These are phyloP conservation scores for Plebejus anna DNA, from an alignment of 2,888 invertebrate genomes.

Conservation along the genomic window DNA sequence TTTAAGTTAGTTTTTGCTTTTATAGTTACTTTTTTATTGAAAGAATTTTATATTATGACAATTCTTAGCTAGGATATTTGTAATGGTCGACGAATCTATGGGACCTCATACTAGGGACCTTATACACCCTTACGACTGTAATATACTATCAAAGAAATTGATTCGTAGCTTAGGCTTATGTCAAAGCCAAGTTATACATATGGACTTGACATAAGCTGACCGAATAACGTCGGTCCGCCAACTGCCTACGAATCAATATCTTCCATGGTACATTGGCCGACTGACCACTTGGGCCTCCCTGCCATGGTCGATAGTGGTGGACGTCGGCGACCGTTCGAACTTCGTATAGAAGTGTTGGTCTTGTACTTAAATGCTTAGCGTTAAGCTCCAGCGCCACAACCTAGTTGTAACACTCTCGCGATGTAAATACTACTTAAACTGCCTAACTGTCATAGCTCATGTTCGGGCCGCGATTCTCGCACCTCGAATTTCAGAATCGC, in stretches of 20 bases:
- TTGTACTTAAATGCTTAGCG: slow-evolving; percentile 20
- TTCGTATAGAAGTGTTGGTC: background rate
- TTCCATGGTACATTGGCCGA: background rate
- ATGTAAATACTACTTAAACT: background rate
- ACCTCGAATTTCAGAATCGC: background rate
- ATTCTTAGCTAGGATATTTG: background rate
- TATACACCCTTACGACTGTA: background rate
- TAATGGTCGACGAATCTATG: background rate
- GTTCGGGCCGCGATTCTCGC: background rate
- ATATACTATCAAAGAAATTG: background rate
- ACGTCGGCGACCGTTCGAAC: background rate
- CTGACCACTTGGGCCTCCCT: background rate
- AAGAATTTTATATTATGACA: slow-evolving; percentile 10
- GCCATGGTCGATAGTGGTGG: background rate
- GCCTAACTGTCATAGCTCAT: background rate
- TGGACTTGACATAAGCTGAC: background rate
- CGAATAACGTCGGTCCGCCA: background rate
- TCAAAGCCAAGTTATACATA: too few species aligned
- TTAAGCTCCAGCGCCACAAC: background rate
- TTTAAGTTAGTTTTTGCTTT: slow-evolving; percentile 10
- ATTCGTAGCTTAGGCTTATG: too few species aligned
- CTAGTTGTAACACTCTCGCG: background rate
- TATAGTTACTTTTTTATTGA: background rate
- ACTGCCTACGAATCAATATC: background rate
- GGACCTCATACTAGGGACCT: background rate